Base-by-base conservation (phyloP, 2,888 invertebrate genomes). In the Hirtodrosophila cameraria region DNA sequence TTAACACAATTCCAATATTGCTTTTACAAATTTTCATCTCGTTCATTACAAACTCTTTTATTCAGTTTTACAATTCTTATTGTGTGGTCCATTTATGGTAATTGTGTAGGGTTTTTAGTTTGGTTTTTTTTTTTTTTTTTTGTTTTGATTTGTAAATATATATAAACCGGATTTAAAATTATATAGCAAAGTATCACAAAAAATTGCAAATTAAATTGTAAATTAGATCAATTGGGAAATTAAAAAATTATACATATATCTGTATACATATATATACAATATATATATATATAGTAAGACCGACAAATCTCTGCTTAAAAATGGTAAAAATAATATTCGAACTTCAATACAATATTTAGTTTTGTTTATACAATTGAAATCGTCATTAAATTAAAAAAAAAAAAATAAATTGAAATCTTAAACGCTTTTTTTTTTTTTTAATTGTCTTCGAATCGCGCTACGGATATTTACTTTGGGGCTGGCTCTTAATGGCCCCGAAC, bases 141-240 rank as follows among this genome's bases (percentile, higher is more conserved):
- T 58, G 58, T 50, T 54, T 57, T 28, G 18, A 31, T 74, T 68
- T 58, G 43, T 64, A 67, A 45, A 70, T 73, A 67, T 73, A 67
- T 72, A 66, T 62, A 69, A 75, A 60, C 61, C 76, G 62, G 73
- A 66, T 78, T 72, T 84, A 69, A 68, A 79, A 73, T 77, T 72
- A 72, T 75, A 86, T 79, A 69, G 81, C 78, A 86, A 86, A 85
- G 89, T 89, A 90, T 89, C 90, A 89, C 90, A 89, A 88, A 89
- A 88, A 88, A 89, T 90, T 90, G 89, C 89, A 90, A 88, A 80
- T 83, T 85, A 77, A 85, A 86, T 81, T 79, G 69, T 76, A 75
- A 81, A 84, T 71, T 86, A 86, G 85, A 82, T 84, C 82, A 86
- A 74, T 83, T 62, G 58, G 64, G 76, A 76, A 75, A 74, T 62